phyloP scores from a whole-genome alignment of 2,113 vertebrate species.

The Crypturellus undulatus region DNA sequence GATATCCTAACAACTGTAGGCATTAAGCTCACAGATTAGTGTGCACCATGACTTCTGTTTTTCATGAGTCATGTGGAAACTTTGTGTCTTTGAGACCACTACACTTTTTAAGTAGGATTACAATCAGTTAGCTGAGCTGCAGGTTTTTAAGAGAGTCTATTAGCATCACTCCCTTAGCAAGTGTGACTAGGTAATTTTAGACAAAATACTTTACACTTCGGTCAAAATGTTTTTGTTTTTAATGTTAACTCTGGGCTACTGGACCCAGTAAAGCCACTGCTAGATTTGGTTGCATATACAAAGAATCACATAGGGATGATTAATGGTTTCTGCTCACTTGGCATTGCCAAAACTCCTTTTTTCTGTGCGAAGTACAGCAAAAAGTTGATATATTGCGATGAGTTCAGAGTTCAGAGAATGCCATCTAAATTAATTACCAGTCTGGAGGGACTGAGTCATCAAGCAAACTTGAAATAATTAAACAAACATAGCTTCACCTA shows the following conservation, averaged over 20 bases:
- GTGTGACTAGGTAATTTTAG: background rate
- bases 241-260: background rate
- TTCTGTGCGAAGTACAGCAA: slow-evolving; percentile 37
- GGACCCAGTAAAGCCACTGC: background rate
- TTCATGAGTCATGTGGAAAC: background rate
- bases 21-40: background rate
- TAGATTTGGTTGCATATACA: background rate
- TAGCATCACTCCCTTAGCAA: background rate
- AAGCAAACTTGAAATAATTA: slow-evolving; percentile 70
- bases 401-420: slow-evolving; percentile 72
- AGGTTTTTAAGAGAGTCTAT: background rate
- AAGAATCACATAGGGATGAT: background rate
- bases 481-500: slow-evolving; percentile 66
- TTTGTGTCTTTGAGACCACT: background rate
- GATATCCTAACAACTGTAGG: fast-evolving
- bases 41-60: background rate
- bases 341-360: slow-evolving; percentile 50
- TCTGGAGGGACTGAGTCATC: slow-evolving; percentile 72
- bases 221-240: background rate
- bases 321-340: slow-evolving; percentile 3
- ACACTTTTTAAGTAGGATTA: background rate
- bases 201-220: background rate
- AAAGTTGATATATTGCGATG: slow-evolving; percentile 37
- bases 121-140: background rate
- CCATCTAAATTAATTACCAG: slow-evolving; percentile 78